phyloP scores from a whole-genome alignment of 2,797 vertebrate species.

The Myiotriccus ornatus region DNA sequence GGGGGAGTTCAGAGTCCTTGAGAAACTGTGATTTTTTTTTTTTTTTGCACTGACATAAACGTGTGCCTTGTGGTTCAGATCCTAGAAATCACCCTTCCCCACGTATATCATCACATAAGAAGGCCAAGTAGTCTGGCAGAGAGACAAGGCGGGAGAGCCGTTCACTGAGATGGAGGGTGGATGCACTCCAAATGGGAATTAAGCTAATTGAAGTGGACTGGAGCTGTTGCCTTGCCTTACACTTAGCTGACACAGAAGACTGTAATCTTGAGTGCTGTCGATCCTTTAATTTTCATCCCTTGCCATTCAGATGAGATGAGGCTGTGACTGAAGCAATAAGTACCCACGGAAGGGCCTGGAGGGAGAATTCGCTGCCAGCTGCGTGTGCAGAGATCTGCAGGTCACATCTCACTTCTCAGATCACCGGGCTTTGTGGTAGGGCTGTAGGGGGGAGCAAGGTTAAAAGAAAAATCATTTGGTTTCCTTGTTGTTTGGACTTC shows the following conservation, averaged over 20 bases:
- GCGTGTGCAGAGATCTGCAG: neutral
- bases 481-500: neutral
- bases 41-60: neutral
- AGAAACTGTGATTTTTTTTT: neutral
- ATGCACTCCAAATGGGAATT: conserved; percentile 21
- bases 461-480: neutral
- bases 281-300: neutral
- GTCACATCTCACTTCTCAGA: neutral
- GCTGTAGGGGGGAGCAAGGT: neutral
- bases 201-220: conserved; percentile 20
- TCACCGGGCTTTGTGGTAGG: neutral
- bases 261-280: neutral
- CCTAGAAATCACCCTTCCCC: neutral
- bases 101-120: rapidly evolving
- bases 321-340: neutral
- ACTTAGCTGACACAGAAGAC: neutral
- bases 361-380: neutral
- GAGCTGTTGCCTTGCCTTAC: neutral
- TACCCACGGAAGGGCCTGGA: rapidly evolving
- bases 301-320: neutral
- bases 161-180: neutral
- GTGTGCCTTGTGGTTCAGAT: neutral
- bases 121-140: neutral
- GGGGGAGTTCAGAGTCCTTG: neutral
- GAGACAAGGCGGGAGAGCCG: neutral